Evolutionary conservation across 2,888 invertebrate genomes (phyloP).

Genomic region (Eupsilia transversa): DNA sequence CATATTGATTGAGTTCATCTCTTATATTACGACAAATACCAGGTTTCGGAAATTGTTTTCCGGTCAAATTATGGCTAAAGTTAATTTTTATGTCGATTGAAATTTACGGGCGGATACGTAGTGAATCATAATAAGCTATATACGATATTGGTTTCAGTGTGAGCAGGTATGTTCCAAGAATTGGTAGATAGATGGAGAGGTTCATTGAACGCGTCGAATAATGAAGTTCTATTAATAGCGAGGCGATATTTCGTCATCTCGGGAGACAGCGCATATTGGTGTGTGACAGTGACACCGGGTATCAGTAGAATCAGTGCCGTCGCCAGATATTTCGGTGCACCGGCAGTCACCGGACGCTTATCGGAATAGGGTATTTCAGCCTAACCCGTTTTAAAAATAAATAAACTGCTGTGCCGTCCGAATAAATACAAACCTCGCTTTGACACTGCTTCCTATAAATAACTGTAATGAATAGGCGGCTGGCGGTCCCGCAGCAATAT

Average conservation of each 20-base stretch:
- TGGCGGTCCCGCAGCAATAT: constrained; percentile 86
- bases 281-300: constrained; percentile 81
- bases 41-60: constrained; percentile 79
- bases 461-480: constrained; percentile 89
- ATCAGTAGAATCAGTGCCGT: constrained; percentile 79
- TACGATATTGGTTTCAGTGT: constrained; percentile 63
- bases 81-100: constrained; percentile 70
- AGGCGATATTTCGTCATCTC: constrained; percentile 81
- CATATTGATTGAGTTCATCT: constrained; percentile 88
- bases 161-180: constrained; percentile 64
- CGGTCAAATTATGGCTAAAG: constrained; percentile 71
- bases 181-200: constrained; percentile 63
- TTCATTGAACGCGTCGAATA: constrained; percentile 82
- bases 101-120: constrained; percentile 51
- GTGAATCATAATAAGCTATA: constrained; percentile 65
- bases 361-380: constrained; percentile 85
- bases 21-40: constrained; percentile 76
- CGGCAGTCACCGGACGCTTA: constrained; percentile 83
- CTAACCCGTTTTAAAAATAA: constrained; percentile 88
- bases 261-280: constrained; percentile 76
- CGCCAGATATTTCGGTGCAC: constrained; percentile 80
- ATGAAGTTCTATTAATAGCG: constrained; percentile 84
- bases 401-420: constrained; percentile 85
- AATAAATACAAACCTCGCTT: constrained; percentile 88
- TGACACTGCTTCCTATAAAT: constrained; percentile 89